Percentiles rank a stretch among this genome's conserved stretches.
These are phyloP conservation scores for Nemurella pictetii DNA, from an alignment of 2,888 invertebrate species.

Conservation along the genomic window DNA sequence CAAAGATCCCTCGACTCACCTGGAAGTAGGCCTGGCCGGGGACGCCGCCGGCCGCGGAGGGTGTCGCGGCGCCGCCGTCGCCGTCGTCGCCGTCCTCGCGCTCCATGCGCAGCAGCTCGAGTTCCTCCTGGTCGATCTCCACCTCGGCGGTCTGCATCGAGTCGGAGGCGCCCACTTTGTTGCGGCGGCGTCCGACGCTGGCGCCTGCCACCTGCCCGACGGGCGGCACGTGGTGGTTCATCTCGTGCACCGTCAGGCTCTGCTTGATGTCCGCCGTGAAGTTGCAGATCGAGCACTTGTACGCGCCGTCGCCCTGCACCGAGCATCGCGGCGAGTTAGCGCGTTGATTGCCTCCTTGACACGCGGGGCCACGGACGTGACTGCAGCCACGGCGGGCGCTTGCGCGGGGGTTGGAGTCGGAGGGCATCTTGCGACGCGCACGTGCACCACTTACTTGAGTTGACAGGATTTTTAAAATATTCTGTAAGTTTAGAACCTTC, in stretches of 20 bases:
- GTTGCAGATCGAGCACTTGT: constrained; percentile 84
- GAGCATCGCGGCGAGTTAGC: too few relatives aligned
- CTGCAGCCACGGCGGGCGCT: too few relatives aligned
- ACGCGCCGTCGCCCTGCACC: constrained; percentile 75
- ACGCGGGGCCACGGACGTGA: background rate
- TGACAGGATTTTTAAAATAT: too few relatives aligned
- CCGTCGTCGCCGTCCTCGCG: constrained; percentile 39
- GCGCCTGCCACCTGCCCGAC: constrained; percentile 62
- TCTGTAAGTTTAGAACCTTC: too few relatives aligned
- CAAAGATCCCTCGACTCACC: too few relatives aligned
- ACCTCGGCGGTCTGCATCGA: constrained; percentile 46
- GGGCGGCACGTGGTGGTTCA: constrained; percentile 85
- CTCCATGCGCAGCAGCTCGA: constrained; percentile 45
- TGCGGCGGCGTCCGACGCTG: constrained; percentile 64
- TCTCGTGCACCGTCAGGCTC: constrained; percentile 87
- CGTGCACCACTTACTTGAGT: too few relatives aligned
- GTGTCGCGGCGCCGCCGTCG: constrained; percentile 30
- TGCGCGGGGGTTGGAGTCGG: background rate
- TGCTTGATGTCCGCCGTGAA: constrained; percentile 91
- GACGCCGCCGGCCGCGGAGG: background rate
- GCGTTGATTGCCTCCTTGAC: too few relatives aligned
- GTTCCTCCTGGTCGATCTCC: constrained; percentile 45
- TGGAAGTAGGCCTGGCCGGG: background rate
- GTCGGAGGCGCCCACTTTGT: constrained; percentile 76
- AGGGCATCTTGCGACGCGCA: too few relatives aligned